phyloP scores from a whole-genome alignment of 2,797 vertebrate genomes.

The Sibirionetta formosa region DNA sequence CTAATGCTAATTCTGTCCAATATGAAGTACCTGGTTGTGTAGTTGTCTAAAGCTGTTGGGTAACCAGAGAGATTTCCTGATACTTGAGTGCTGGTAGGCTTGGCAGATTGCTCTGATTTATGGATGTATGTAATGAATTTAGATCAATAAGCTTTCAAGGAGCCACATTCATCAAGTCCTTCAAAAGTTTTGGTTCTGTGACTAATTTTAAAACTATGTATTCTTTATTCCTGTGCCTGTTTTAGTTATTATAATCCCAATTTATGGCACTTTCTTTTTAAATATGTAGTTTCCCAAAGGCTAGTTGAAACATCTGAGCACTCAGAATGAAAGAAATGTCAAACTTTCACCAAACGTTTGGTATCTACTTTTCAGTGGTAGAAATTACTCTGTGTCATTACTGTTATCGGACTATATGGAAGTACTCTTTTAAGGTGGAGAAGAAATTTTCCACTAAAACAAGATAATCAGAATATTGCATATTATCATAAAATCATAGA shows the following conservation, averaged over 20 bases:
- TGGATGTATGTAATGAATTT: not conserved
- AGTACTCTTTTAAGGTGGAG: not conserved
- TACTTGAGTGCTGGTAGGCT: not conserved
- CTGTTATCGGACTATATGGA: not conserved
- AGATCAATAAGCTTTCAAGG: slow-evolving; percentile 1
- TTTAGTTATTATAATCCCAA: slow-evolving; percentile 36
- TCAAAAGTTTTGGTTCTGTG: not conserved
- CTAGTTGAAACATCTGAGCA: slow-evolving; percentile 3
- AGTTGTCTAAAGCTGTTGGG: not conserved
- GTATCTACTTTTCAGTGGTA: not conserved
- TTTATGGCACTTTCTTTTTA: slow-evolving; percentile 40
- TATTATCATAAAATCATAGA: not conserved
- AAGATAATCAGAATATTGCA: not conserved
- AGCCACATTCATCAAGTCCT: not conserved
- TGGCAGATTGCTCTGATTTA: slow-evolving; percentile 3
- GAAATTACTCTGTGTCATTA: not conserved
- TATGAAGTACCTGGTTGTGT: not conserved
- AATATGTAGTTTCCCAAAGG: slow-evolving; percentile 15
- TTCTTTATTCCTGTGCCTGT: not conserved
- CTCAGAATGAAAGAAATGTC: not conserved
- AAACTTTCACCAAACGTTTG: slow-evolving; percentile 62
- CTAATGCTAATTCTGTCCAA: not conserved
- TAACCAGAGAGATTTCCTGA: not conserved
- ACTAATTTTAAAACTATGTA: not conserved
- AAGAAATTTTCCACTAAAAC: not conserved